Base-by-base conservation (phyloP, 2,888 invertebrate genomes). In the Acleris laterana region DNA sequence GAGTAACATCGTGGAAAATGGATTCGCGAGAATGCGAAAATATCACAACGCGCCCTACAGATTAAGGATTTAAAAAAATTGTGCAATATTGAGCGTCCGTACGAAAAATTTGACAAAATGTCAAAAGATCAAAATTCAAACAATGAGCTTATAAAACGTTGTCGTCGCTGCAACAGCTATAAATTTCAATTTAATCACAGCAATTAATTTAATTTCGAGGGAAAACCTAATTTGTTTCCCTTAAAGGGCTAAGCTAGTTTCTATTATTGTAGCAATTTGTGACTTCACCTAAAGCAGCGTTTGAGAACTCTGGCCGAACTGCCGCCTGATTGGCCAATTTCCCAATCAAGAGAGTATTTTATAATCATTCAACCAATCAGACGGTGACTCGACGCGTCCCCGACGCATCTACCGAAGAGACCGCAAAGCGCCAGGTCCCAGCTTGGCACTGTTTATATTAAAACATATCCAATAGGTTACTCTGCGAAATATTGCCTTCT, bases 361-460 rank as follows among this genome's bases (percentile, higher is more conserved):
- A 13, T 22, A 22, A 20, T 25, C 22, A 25, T 17, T 25, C 46
- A 25, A 46, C 44, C 56, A 56, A 56, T 56, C 44, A 56, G n/a
- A 42, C 38, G 22, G 9, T 32, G 32, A 11, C 46, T 17, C 25
- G 17, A 46, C 19, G 16, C 42, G 42, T 20, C 16, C 20, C 55
- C 13, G 20, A 48, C 11, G 19, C 57, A 44, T 42, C 60, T 56
- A 65, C n/a, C 19, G 22, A 61, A 44, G 59, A 60, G 59, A 60
- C 62, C 62, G 28, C 53, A 42, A 32, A 50, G 42, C 62, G 49
- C 59, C 69, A 60, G 69, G 64, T 71, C 74, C 72, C 76, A 70
- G 74, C 79, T 86, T 86, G 85, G 84, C 85, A 85, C 84, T 79
- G 75, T 74, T 62, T 25, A 58, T 62, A 59, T 62, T 25, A 58